Evolutionary conservation across 1,140 invertebrate genomes (phyloP), one percentile per base, ranked within the genome.

Genomic region (Neelides sp.): DNA sequence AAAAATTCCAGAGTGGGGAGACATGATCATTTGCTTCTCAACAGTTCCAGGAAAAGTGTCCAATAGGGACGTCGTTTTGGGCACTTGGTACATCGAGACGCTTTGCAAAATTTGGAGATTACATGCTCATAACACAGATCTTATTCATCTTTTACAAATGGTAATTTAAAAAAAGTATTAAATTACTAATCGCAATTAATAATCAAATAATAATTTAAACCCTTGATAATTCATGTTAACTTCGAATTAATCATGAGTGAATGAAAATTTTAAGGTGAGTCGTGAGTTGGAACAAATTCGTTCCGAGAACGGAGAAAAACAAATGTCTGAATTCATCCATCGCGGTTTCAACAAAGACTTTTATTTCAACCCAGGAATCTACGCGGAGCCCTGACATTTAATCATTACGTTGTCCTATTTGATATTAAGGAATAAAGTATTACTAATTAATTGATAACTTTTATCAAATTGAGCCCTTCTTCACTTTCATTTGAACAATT

Each of bases 21-120:
- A 59, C 41, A 46, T 59, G 3, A 22, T 59, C 8, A 17, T 59
- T 12, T 55, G 53, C n/a, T 48, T 53, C 27, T 57, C 54, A 8
- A 59, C 57, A 2, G 46, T 52, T 0, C 51, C 54, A 23, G 57
- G 57, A 19, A 55, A 47, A 23, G 57, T 59, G 1, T 52, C 57
- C 5, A 56, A 56, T 41, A 50, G 57, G 3, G 52, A 54, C 26
- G 47, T 40, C 15, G 42, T 47, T 23, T 32, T 24, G 15, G 55
- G 55, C 4, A 50, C 48, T 48, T 85, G 82, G 79, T 85, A 81
- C 61, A 79, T 87, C 45, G 78, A 83, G 62, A 70, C 74, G 46
- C 68, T 87, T 40, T 86, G 83, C 65, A 69, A 80, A 61, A 72
- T 78, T 51, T 82, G 86, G 63, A 82, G 82, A 67, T 70, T 76